Evolutionary conservation across 2,888 invertebrate genomes (phyloP), one percentile per base, ranked within the genome.

Genomic region (Diarsia dahlii): DNA sequence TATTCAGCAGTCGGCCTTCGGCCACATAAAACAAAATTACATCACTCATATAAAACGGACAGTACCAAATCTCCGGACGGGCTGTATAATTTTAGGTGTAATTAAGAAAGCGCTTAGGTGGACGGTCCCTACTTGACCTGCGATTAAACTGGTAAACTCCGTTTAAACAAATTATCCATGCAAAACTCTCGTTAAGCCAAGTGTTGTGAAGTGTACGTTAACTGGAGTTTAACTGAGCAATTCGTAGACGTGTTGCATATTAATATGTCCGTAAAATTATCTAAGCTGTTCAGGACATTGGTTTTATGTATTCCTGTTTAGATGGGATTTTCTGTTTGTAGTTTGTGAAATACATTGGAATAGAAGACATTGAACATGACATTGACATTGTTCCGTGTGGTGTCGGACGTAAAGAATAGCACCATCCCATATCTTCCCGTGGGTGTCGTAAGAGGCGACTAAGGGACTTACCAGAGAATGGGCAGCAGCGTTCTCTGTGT

Each of bases 141-240:
- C 90, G 89, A 90, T 92, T 91, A 89, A 93, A 93, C 91, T 93
- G 92, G 89, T 91, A 90, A 94, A 93, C 92, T 92, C 91, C 90
- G 89, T 91, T 94, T 92, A 93, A 92, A 93, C 91, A 95, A 94
- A 95, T 95, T 93, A 91, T 92, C 92, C 91, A 90, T 92, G 91
- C 92, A 90, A 91, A 92, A 93, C 91, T 92, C 89, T 89, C 85
- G 89, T 87, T 88, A 86, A 87, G 89, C 88, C 84, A 79, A 81
- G 84, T 84, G 87, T 84, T 80, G 80, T 86, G 85, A 88, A 90
- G 87, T 88, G 84, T 81, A 85, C 88, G 87, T 89, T 86, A 88
- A 88, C 87, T 85, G 81, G 81, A 79, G 82, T 78, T 85, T 90
- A 92, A 92, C 89, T 88, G 87, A 91, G 91, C 90, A 89, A 92